phyloP scores from a whole-genome alignment of 2,888 invertebrate species.

The Conops quadrifasciatus region DNA sequence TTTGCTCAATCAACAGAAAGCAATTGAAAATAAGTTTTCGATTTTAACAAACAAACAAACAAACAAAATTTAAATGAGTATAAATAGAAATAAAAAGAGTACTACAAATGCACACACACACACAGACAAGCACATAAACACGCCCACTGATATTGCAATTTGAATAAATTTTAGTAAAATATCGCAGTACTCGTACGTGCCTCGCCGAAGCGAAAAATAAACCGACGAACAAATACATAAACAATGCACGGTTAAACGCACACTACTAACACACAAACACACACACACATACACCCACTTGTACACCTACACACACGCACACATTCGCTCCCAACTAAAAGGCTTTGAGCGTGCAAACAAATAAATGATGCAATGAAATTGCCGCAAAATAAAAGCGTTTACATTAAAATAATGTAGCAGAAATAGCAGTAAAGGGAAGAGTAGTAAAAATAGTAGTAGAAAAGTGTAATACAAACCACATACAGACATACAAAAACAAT shows the following conservation, averaged over 20 bases:
- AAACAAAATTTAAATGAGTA: background rate
- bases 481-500: no score
- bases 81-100: background rate
- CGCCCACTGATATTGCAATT: background rate
- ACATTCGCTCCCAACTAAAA: background rate
- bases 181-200: background rate
- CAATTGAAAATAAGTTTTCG: background rate
- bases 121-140: background rate
- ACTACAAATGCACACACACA: background rate
- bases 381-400: background rate
- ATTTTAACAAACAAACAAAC: background rate
- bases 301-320: background rate
- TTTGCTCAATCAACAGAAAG: background rate
- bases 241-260: no score
- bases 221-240: background rate
- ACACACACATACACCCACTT: background rate
- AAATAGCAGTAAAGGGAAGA: background rate
- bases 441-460: background rate
- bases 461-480: background rate
- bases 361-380: no score
- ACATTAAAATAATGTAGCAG: background rate
- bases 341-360: no score
- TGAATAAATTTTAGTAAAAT: conserved; percentile 8
- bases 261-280: background rate
- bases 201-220: background rate